Percentiles rank a stretch among this genome's conserved stretches.
These are phyloP conservation scores for Microplitis deprimator DNA, from an alignment of 2,888 invertebrate genomes.

Conservation along the genomic window DNA sequence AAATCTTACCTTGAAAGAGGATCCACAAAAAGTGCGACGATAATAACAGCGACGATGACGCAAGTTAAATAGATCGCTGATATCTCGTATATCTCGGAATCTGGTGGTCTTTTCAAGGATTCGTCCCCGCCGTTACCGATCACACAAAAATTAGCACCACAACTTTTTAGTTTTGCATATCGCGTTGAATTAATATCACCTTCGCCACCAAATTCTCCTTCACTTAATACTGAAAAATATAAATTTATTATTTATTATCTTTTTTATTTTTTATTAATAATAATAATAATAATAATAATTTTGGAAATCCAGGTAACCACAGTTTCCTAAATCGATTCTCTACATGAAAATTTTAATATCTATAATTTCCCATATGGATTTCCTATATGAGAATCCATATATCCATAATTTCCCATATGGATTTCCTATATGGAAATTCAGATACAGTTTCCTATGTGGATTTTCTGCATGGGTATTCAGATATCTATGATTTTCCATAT, in stretches of 20 bases:
- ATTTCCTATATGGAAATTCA: no score
- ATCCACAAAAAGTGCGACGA: slow-evolving; percentile 91
- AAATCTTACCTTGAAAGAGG: slow-evolving; percentile 84
- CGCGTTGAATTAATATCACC: slow-evolving; percentile 66
- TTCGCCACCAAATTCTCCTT: slow-evolving; percentile 80
- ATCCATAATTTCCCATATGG: no score
- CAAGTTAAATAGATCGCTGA: slow-evolving; percentile 91
- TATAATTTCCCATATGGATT: no score
- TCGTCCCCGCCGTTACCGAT: slow-evolving; percentile 81
- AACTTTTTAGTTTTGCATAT: slow-evolving; percentile 74
- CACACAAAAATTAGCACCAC: slow-evolving; percentile 89
- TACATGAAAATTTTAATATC: no score
- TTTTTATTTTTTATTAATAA: neutral
- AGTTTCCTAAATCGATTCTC: no score
- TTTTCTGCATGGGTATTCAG: no score
- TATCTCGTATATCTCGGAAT: slow-evolving; percentile 89
- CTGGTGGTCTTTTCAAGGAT: slow-evolving; percentile 85
- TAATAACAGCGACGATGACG: slow-evolving; percentile 86
- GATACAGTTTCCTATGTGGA: no score
- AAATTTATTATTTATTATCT: slow-evolving; percentile 5
- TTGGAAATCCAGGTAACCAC: no score
- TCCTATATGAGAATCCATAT: no score
- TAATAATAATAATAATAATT: neutral
- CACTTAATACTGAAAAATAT: slow-evolving; percentile 79
- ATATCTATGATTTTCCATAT: no score